phyloP scores from a whole-genome alignment of 2,797 vertebrate species.

The Zenarchopterus dispar region DNA sequence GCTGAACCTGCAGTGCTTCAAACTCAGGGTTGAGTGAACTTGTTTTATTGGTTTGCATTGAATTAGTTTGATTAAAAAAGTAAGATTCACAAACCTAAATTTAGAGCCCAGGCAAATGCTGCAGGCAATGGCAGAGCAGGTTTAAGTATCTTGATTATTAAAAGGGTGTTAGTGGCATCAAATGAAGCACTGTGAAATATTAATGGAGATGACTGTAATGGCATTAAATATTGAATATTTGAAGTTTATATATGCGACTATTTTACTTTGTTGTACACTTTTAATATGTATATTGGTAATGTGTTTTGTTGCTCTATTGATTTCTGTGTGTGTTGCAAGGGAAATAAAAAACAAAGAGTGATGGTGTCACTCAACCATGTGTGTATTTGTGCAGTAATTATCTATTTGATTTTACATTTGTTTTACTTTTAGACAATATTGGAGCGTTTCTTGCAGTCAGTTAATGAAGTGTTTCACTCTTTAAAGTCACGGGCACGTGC shows the following conservation, averaged over 20 bases:
- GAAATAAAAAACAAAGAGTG: conserved; percentile 58
- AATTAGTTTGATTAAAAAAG: conserved; percentile 23
- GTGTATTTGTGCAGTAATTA: no score
- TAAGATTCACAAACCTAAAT: conserved; percentile 28
- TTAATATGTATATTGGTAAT: conserved; percentile 72
- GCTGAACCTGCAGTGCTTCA: conserved; percentile 13
- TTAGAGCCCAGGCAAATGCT: conserved; percentile 12
- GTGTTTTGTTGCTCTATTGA: conserved; percentile 84
- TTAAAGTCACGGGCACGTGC: no score
- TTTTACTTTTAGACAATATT: no score
- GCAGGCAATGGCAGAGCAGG: conserved; percentile 27
- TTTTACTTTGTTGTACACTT: conserved; percentile 70
- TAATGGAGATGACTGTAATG: conserved; percentile 52
- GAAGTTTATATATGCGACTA: conserved; percentile 46
- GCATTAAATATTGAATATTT: conserved; percentile 60
- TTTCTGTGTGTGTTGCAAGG: conserved; percentile 79
- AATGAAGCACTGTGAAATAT: conserved; percentile 82
- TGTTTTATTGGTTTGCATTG: conserved; percentile 12
- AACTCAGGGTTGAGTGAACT: conserved; percentile 21
- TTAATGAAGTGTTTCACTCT: not conserved
- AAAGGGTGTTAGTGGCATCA: conserved; percentile 64
- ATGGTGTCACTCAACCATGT: no score
- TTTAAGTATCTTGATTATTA: conserved; percentile 29
- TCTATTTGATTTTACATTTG: no score
- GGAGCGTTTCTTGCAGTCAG: no score